Evolutionary conservation across 2,888 invertebrate species (phyloP), one percentile per base, ranked within the genome.

Genomic region (Troides aeacus): DNA sequence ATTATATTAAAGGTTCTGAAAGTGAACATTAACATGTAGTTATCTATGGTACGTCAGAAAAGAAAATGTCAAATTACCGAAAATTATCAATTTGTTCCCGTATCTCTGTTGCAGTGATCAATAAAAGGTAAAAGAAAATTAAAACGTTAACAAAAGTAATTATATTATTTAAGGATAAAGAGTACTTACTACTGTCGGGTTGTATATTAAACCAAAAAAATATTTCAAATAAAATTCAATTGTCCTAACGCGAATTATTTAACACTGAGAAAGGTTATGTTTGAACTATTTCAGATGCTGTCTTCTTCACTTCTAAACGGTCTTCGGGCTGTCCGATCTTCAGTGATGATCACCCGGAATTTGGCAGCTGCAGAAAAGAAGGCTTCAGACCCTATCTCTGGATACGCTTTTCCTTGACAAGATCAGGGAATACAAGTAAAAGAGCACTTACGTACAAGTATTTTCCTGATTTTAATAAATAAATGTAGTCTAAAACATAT

Each of bases 381-480:
- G 84, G 96, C 95, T 2, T 89, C 93, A 3, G 99, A 99, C 85
- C 98, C 99, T 6, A 97, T 99, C 81, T 99, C 21, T 21, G 1
- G 21, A 99, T 87, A 96, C 98, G 87, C 90, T 99, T 65, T 99
- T 99, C 87, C 85, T 99, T 57, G 97, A 98, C 76, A 98, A 99
- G 94, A 94, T 99, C 76, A 94, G 95, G 74, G 98, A 98, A 90
- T 99, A 98, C 93, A 96, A 95, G 84, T 93, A 95, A 78, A 97
- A 98, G 86, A 96, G 96, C 93, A 89, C 94, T 98, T 98, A 94
- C 93, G 95, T 94, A 77, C 66, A 50, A 50, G 18, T 18, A 15
- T 8, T 50, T 8, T 50, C 18, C 5, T 10, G 50, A 4, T 18
- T 50, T 50, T 50, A n/a, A n/a, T n/a, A n/a, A 50, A 18, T 8